Percentiles rank a stretch among this genome's conserved stretches.
Evolutionary conservation across 2,888 invertebrate genomes (phyloP).

Genomic region (Amiota minor): DNA sequence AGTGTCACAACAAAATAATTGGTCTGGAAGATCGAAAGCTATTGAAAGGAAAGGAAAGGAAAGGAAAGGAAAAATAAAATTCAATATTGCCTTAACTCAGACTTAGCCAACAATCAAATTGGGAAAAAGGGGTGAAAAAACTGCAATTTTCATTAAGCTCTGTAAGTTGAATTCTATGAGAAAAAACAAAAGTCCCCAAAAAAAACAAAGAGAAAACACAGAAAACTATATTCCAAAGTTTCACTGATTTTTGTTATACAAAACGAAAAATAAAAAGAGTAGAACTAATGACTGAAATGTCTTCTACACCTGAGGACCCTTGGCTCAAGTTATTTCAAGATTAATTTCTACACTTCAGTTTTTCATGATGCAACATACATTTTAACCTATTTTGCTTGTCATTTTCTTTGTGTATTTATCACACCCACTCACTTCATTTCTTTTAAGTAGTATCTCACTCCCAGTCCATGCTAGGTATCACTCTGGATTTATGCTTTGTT

Average conservation of each 20-base stretch:
- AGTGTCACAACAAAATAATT: background rate
- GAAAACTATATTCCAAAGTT: background rate
- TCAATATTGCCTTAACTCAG: no score
- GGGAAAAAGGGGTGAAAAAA: no score
- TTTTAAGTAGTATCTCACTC: no score
- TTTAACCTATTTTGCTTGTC: slow-evolving; percentile 16
- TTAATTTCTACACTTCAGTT: slow-evolving; percentile 38
- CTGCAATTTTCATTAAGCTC: no score
- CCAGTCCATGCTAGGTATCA: no score
- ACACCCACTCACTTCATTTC: background rate
- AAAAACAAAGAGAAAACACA: slow-evolving; percentile 24
- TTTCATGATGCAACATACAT: slow-evolving; percentile 22
- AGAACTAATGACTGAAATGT: slow-evolving; percentile 42
- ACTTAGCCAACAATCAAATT: no score
- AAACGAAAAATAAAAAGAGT: slow-evolving; percentile 8
- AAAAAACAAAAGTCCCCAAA: slow-evolving; percentile 5
- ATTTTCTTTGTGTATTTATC: slow-evolving; percentile 7
- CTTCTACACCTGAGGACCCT: slow-evolving; percentile 40
- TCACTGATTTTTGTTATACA: background rate
- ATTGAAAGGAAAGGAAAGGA: background rate
- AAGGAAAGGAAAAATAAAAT: no score
- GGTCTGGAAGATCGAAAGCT: background rate
- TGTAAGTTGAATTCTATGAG: no score
- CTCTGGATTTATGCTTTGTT: background rate
- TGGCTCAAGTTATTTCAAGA: slow-evolving; percentile 20